phyloP scores from a whole-genome alignment of 2,888 invertebrate species.

The Limnephilus marmoratus region DNA sequence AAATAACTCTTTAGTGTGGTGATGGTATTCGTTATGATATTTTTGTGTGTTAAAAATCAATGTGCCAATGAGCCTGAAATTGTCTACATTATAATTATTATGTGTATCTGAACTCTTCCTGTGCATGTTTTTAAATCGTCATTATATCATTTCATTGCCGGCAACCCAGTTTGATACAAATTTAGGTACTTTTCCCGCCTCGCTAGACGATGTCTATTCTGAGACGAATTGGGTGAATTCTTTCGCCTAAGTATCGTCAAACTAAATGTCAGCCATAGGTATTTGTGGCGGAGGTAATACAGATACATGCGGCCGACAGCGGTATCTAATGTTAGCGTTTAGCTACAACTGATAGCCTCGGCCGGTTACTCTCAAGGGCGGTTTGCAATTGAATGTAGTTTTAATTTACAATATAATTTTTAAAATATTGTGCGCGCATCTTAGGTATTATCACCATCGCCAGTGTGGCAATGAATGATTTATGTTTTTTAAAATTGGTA shows the following conservation, averaged over 20 bases:
- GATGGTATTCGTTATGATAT: neutral
- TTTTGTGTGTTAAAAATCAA: neutral
- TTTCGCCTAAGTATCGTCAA: neutral
- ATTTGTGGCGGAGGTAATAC: neutral
- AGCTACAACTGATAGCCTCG: too few species aligned
- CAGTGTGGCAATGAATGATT: too few species aligned
- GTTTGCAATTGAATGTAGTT: too few species aligned
- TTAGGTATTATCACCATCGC: too few species aligned
- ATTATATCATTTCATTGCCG: neutral
- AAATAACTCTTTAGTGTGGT: constrained; percentile 10
- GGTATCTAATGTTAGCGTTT: too few species aligned
- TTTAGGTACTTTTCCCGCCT: too few species aligned
- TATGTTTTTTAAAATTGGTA: too few species aligned
- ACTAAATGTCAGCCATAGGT: neutral
- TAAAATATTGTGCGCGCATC: too few species aligned
- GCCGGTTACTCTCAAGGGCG: too few species aligned
- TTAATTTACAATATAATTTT: too few species aligned
- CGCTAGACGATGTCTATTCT: too few species aligned
- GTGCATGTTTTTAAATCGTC: neutral
- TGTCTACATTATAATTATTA: neutral
- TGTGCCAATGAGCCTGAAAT: neutral
- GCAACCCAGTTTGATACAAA: too few species aligned
- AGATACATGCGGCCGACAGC: neutral
- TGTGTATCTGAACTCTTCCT: neutral
- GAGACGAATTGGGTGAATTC: neutral